Conservation (phyloP, 2,888 invertebrate genomes). For the Idaea aversata region DNA sequence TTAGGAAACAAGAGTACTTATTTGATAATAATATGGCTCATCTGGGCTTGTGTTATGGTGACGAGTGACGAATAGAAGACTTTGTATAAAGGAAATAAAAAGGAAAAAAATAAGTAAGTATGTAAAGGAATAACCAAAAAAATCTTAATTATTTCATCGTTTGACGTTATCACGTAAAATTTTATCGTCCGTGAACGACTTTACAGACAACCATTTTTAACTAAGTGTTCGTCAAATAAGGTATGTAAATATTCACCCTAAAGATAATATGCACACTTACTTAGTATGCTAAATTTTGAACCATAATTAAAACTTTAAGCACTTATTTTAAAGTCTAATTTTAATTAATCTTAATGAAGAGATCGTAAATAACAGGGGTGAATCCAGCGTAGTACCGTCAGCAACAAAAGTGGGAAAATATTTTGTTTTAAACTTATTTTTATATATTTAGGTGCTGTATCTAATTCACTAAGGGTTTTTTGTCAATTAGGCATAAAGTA, state of each 20-base stretch:
- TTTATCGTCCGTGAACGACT: no score
- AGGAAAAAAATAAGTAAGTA: no score
- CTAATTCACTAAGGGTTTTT: not conserved
- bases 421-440: not conserved
- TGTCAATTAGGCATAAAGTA: not conserved
- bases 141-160: no score
- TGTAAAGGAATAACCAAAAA: no score
- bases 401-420: not conserved
- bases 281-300: not conserved
- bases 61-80: no score
- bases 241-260: not conserved
- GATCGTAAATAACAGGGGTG: not conserved
- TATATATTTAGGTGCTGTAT: not conserved
- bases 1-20: no score
- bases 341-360: slow-evolving; percentile 13
- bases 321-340: slow-evolving; percentile 10
- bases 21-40: no score
- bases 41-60: no score
- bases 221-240: not conserved
- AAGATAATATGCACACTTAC: not conserved
- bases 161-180: no score
- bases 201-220: no score
- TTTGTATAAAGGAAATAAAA: no score
- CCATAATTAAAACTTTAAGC: not conserved
- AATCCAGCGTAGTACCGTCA: not conserved